These are phyloP conservation scores for Chalcosyrphus nemorum DNA, from an alignment of 2,888 invertebrate species.

Conservation along the genomic window DNA sequence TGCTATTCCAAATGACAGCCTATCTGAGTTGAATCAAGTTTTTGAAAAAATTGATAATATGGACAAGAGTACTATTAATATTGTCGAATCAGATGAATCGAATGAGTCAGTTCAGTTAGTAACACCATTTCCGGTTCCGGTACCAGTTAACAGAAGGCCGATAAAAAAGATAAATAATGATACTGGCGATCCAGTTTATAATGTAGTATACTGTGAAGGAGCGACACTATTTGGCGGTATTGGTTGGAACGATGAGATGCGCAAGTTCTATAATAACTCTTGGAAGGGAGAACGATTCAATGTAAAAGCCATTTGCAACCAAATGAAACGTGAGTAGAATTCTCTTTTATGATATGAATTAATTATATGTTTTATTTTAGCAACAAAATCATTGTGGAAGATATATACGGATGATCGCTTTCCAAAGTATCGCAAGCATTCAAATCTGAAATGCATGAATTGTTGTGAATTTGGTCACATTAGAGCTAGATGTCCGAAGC, in stretches of 20 bases:
- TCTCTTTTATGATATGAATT: not conserved
- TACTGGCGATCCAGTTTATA: conserved; percentile 63
- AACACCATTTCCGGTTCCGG: conserved; percentile 20
- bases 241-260: conserved; percentile 84
- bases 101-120: conserved; percentile 51
- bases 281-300: conserved; percentile 86
- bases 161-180: not conserved
- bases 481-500: conserved; percentile 84
- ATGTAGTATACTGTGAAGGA: conserved; percentile 59
- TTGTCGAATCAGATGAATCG: conserved; percentile 38
- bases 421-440: conserved; percentile 74
- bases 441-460: conserved; percentile 84
- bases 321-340: conserved; percentile 85
- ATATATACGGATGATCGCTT: conserved; percentile 78
- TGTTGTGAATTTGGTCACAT: conserved; percentile 87
- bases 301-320: conserved; percentile 83
- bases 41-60: conserved; percentile 75
- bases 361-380: conserved; percentile 38
- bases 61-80: not conserved
- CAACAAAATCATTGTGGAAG: conserved; percentile 77
- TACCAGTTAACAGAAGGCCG: conserved; percentile 1
- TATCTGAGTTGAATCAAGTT: conserved; percentile 69
- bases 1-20: conserved; percentile 70
- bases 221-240: conserved; percentile 71
- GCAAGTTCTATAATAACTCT: conserved; percentile 86